phyloP scores from a whole-genome alignment of 2,888 invertebrate species.

The Philereme vetulata region DNA sequence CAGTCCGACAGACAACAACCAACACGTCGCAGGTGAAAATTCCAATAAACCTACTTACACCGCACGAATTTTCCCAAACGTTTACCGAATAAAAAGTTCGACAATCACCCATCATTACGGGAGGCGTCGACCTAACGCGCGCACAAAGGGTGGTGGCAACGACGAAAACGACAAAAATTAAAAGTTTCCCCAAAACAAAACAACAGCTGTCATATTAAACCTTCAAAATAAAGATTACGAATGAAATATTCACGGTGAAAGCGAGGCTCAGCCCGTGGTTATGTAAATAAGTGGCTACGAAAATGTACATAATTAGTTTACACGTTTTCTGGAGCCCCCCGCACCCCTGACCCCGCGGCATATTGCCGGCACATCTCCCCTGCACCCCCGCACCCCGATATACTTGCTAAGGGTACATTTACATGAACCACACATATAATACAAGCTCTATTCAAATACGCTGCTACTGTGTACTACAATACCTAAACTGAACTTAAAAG shows the following conservation, averaged over 20 bases:
- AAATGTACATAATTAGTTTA: conserved; percentile 84
- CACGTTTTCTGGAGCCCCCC: conserved; percentile 77
- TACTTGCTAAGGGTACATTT: conserved; percentile 79
- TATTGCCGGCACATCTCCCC: conserved; percentile 53
- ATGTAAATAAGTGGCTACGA: conserved; percentile 84
- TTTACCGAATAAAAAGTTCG: conserved; percentile 67
- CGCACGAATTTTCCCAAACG: conserved; percentile 66
- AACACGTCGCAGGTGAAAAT: conserved; percentile 62
- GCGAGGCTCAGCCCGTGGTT: conserved; percentile 79
- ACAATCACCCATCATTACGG: conserved; percentile 80
- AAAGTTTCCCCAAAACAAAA: conserved; percentile 81
- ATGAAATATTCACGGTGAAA: conserved; percentile 84
- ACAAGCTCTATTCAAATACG: conserved; percentile 70
- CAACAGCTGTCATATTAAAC: conserved; percentile 83
- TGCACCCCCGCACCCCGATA: conserved; percentile 55
- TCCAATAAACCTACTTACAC: conserved; percentile 64
- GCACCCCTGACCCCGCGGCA: conserved; percentile 57
- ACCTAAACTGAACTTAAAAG: conserved; percentile 64
- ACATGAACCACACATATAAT: conserved; percentile 80
- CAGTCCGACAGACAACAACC: conserved; percentile 58
- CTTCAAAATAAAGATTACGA: conserved; percentile 82
- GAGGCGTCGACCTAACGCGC: conserved; percentile 69
- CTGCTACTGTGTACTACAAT: conserved; percentile 74
- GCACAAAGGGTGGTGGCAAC: conserved; percentile 71
- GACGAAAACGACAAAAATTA: conserved; percentile 78